Evolutionary conservation across 2,113 vertebrate species (phyloP), one percentile per base, ranked within the genome.

Genomic region (Zosterops hypoxanthus): DNA sequence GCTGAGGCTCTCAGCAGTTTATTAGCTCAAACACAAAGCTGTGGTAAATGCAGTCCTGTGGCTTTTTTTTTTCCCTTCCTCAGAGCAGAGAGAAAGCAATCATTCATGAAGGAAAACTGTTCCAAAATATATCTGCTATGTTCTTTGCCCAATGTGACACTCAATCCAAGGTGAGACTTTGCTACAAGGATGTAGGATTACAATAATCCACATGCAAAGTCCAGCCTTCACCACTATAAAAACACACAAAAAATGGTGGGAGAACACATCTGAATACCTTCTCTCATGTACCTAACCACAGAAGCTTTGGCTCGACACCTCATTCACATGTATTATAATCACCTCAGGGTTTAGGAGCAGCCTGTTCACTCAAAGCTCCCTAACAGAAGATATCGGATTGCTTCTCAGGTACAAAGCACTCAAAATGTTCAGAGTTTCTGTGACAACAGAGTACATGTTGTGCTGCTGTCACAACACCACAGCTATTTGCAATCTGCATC

Each of bases 11-110:
- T 73, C 88, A 66, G 56, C 64, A 57, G 47, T 88, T 92, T 92
- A 90, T 90, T 81, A 83, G 76, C 59, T 90, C 86, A 94, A 61
- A 76, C 82, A 94, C 39, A 80, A 71, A 86, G 42, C 86, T 88
- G 42, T 65, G 71, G 82, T 88, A 94, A 97, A 88, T 23, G 39
- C 60, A 88, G 76, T n/a, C 25, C 64, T 77, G 68, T 73, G 76
- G 59, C 13, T 57, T 59, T 21, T 46, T 7, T 46, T 9, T 9
- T 2, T 1, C 5, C 14, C 19, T 88, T 89, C 61, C 44, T 88
- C 66, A 39, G 53, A 82, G 75, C 49, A 80, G 50, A 76, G 10
- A 86, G 70, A 90, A 92, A 87, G n/a, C 65, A 87, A 86, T 66
- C 39, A 77, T 57, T 92, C 55, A 63, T 1, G 0, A 57, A 89